These are phyloP conservation scores for Sussaba pulchella DNA, from an alignment of 2,888 invertebrate genomes.

Conservation along the genomic window DNA sequence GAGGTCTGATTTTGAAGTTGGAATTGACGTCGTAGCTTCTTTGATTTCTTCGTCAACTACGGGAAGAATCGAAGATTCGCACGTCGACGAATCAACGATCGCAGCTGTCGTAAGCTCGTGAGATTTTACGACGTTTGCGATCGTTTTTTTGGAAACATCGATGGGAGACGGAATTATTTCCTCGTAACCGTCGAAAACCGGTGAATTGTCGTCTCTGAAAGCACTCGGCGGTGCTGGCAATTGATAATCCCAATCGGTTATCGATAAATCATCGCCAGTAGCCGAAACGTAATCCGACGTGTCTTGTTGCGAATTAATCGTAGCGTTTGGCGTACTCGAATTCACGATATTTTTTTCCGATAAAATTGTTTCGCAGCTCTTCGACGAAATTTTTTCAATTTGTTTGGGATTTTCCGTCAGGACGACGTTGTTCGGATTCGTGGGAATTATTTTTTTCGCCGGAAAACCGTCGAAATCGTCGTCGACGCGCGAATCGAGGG, in stretches of 20 bases:
- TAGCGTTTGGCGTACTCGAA: conserved; percentile 67
- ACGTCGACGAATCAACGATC: conserved; percentile 13
- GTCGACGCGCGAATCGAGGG: background rate
- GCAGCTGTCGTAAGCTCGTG: conserved; percentile 16
- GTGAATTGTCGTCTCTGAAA: conserved; percentile 84
- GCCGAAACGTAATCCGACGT: conserved; percentile 82
- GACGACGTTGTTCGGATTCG: conserved; percentile 28
- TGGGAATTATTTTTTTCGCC: background rate
- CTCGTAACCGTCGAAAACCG: conserved; percentile 72
- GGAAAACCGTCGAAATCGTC: conserved; percentile 39
- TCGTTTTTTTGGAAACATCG: conserved; percentile 68
- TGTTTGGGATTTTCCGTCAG: conserved; percentile 18
- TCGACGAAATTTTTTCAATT: conserved; percentile 29
- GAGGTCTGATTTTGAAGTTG: too few relatives aligned
- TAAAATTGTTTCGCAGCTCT: conserved; percentile 40
- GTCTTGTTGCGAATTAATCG: conserved; percentile 78
- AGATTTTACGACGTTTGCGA: conserved; percentile 9
- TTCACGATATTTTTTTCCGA: conserved; percentile 27
- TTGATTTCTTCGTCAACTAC: conserved; percentile 19
- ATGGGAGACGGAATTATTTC: conserved; percentile 70
- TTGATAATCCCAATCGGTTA: conserved; percentile 85
- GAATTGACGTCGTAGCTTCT: too few relatives aligned
- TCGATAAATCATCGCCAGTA: conserved; percentile 69
- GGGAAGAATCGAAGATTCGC: conserved; percentile 27
- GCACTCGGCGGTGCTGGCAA: conserved; percentile 87